phyloP scores from a whole-genome alignment of 2,113 vertebrate genomes.

The Ceuthmochares aereus region DNA sequence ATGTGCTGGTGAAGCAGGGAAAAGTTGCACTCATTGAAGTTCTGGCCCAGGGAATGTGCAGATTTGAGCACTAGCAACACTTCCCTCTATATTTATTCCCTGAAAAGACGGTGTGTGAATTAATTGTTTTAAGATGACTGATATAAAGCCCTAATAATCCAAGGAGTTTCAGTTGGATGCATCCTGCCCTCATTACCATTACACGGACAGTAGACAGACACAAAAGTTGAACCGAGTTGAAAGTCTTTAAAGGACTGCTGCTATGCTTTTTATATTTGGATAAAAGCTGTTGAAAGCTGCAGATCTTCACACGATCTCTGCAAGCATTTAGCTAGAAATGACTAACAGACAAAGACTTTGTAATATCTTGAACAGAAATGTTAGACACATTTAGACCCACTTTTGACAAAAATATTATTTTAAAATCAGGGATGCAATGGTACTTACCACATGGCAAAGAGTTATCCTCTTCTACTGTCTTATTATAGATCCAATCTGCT shows the following conservation, averaged over 20 bases:
- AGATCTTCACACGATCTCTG: neutral
- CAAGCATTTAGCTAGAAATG: neutral
- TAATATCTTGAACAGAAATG: neutral
- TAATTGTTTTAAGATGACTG: neutral
- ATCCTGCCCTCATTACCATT: neutral
- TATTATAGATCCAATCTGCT: constrained; percentile 60
- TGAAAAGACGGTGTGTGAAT: neutral
- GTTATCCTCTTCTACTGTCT: constrained; percentile 20
- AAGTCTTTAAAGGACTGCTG: neutral
- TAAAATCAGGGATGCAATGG: neutral
- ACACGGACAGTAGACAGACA: neutral
- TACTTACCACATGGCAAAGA: constrained; percentile 70
- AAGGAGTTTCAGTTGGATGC: neutral
- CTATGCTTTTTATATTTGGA: neutral
- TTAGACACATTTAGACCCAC: neutral
- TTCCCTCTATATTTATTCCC: neutral
- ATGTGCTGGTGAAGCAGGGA: neutral
- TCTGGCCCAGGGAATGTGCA: neutral
- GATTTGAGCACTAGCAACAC: neutral
- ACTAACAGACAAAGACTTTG: neutral
- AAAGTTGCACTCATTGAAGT: neutral
- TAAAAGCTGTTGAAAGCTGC: neutral
- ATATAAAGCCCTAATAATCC: neutral
- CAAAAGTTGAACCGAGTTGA: neutral
- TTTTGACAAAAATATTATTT: neutral